A percentile compares a stretch with the other conserved stretches of the same genome.
These are phyloP conservation scores for Bufo gargarizans DNA, from an alignment of 2,113 vertebrate genomes.

Conservation along the genomic window DNA sequence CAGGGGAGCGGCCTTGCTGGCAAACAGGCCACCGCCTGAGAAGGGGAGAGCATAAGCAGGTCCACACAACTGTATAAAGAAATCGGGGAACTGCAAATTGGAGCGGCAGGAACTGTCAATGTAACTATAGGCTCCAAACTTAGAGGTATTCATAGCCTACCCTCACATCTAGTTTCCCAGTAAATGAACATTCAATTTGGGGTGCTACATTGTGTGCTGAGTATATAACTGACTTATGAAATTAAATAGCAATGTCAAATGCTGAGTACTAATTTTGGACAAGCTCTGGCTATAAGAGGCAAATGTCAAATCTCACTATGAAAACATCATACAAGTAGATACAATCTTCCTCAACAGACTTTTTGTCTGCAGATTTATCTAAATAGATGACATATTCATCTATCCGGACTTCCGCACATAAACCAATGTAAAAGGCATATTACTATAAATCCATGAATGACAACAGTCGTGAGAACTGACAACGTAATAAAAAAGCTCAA, in stretches of 20 bases:
- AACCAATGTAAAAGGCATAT: neutral
- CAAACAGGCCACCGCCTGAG: no score
- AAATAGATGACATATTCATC: conserved; percentile 22
- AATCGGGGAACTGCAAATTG: no score
- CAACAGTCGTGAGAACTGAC: neutral
- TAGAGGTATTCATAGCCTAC: no score
- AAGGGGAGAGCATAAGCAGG: no score
- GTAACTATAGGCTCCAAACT: no score
- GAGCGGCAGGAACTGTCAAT: no score
- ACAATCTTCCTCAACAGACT: conserved; percentile 20
- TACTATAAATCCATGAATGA: conserved; percentile 16
- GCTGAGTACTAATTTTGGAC: neutral
- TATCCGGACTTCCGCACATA: conserved; percentile 6
- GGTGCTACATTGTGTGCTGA: neutral
- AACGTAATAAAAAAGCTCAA: neutral
- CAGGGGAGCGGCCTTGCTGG: no score
- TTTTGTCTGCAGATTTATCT: neutral
- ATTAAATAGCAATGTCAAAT: neutral
- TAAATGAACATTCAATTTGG: no score
- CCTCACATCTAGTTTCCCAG: neutral
- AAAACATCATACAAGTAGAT: neutral
- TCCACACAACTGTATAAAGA: no score
- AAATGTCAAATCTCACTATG: conserved; percentile 25
- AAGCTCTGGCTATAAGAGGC: neutral
- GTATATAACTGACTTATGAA: neutral